Evolutionary conservation across 2,797 vertebrate genomes (phyloP), one percentile per base, ranked within the genome.

Genomic region (Malurus leucopterus): DNA sequence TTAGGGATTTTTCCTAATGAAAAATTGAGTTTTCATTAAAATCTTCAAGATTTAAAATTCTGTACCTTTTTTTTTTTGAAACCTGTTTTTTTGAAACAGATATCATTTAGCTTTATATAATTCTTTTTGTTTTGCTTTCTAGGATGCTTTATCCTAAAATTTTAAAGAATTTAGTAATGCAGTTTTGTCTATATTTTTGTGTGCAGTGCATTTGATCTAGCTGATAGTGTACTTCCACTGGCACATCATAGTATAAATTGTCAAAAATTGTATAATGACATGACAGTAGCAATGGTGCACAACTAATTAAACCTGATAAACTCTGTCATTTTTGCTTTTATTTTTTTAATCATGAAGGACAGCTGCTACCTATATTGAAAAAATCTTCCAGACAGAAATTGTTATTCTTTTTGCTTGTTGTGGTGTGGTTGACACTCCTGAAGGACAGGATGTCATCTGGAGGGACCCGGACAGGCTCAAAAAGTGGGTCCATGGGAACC

Each of bases 291-390:
- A 88, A 64, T 62, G 58, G 36, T 71, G 75, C 87, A 80, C 51
- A 90, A 51, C 72, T 81, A 88, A 86, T 91, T 90, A 88, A 80
- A 85, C 69, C 63, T 75, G 83, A 80, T 84, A 68, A 90, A 82
- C 3, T 50, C 64, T 90, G 86, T 82, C 21, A 53, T 65, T 90
- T 89, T 84, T 32, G 17, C 11, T 23, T 71, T 16, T 43, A 5
- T n/a, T 24, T 34, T 15, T 73, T 59, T 62, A 70, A 41, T 51
- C 14, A 44, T 51, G 47, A 84, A 72, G 63, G 61, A 24, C 46
- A 90, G 38, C 29, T 79, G n/a, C 63, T 86, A 41, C 16, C 38
- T 81, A 51, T 49, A 41, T 27, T 13, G 34, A 68, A 81, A 84
- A 53, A 6, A 3, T 27, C 10, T 61, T 65, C 11, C 17, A 26